Conservation (phyloP, 2,888 invertebrate genomes). For the Ethmia dodecea region DNA sequence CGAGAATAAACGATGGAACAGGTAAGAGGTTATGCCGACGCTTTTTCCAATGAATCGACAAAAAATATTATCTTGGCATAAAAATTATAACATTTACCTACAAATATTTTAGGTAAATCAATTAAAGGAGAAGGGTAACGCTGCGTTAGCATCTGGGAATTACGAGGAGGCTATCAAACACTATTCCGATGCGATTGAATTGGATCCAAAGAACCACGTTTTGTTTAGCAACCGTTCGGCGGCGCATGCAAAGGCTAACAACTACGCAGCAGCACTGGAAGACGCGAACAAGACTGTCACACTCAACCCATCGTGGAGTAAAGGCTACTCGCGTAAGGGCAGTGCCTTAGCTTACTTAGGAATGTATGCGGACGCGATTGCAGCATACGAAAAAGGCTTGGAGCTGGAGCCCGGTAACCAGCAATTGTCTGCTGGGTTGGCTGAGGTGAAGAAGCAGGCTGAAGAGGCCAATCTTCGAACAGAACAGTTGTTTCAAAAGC, state of each 20-base stretch:
- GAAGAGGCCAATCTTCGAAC: constrained; percentile 32
- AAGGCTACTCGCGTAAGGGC: constrained; percentile 93
- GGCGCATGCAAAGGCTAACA: constrained; percentile 88
- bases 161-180: constrained; percentile 87
- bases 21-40: constrained; percentile 65
- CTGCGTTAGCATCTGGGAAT: constrained; percentile 86
- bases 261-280: constrained; percentile 84
- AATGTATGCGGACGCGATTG: constrained; percentile 84
- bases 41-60: too few species aligned
- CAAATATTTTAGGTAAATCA: constrained; percentile 80
- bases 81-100: constrained; percentile 19
- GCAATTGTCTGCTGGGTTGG: constrained; percentile 82
- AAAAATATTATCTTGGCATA: too few species aligned
- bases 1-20: constrained; percentile 59
- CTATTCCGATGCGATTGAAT: constrained; percentile 88
- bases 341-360: constrained; percentile 89
- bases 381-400: constrained; percentile 84
- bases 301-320: constrained; percentile 91
- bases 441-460: constrained; percentile 74
- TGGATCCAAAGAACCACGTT: constrained; percentile 91
- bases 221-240: constrained; percentile 95
- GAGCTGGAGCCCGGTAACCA: constrained; percentile 84
- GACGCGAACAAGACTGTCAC: constrained; percentile 92
- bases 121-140: constrained; percentile 92
- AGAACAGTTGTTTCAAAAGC: constrained; percentile 72